These are phyloP conservation scores for Arbacia lixula DNA, from an alignment of 53 echinoderm and acorn worm genomes.

Conservation along the genomic window DNA sequence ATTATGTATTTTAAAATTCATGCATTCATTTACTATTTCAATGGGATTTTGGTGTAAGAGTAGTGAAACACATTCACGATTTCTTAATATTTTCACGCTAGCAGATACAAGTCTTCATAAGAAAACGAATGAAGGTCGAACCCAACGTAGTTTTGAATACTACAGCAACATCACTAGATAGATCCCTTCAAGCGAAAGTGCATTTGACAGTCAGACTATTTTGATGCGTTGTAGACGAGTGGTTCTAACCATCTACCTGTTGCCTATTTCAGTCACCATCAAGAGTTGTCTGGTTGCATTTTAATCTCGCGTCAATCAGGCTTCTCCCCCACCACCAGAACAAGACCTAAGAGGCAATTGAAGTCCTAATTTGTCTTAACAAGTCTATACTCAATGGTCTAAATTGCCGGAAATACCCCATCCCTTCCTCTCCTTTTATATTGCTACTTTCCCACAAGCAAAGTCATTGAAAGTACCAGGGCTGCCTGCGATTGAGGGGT, in stretches of 20 bases:
- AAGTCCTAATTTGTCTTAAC: constrained; percentile 40
- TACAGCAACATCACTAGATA: too few species aligned
- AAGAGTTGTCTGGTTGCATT: constrained; percentile 9
- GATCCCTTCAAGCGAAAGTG: too few species aligned
- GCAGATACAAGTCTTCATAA: too few species aligned
- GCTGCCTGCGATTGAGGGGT: background rate
- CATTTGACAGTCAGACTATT: too few species aligned
- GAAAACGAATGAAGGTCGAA: too few species aligned
- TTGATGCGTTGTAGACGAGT: too few species aligned
- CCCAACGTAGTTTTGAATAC: too few species aligned
- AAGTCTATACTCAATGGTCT: constrained; percentile 21
- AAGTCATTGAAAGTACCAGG: constrained; percentile 24
- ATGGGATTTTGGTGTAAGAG: too few species aligned
- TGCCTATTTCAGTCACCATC: constrained; percentile 4
- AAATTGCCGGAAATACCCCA: constrained; percentile 41
- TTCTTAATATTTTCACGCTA: too few species aligned
- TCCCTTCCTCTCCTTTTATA: constrained; percentile 6
- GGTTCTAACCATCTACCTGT: constrained; percentile 31
- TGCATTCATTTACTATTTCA: too few species aligned
- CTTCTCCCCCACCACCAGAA: background rate
- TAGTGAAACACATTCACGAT: too few species aligned
- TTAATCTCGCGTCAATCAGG: constrained; percentile 13
- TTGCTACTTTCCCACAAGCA: background rate
- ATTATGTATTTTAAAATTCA: too few species aligned
- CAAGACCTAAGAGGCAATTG: constrained; percentile 13